Conservation (phyloP, 92 coral and sea anemone species). For the Diadumene lineata region DNA sequence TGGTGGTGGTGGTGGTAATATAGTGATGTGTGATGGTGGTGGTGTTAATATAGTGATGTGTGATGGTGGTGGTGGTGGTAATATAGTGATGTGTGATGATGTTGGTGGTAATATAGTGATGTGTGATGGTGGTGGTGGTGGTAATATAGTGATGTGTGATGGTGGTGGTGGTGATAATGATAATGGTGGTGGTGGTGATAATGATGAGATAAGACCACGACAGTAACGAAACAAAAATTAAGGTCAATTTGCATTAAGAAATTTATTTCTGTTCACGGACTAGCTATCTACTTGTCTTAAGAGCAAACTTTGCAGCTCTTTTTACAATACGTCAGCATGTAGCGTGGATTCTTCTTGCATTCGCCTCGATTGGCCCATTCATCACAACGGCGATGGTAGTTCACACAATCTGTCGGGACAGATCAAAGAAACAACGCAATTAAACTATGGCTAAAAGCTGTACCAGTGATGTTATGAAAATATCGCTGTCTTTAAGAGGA, state of each 20-base stretch:
- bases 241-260: neutral
- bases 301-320: conserved; percentile 17
- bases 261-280: neutral
- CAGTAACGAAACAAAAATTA: neutral
- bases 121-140: neutral
- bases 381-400: conserved; percentile 7
- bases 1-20: no score
- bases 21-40: no score
- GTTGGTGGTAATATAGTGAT: no score
- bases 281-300: neutral
- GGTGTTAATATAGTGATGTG: no score
- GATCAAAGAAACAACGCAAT: neutral
- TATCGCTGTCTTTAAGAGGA: no score
- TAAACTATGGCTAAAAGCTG: no score
- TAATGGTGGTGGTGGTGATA: neutral
- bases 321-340: conserved; percentile 8
- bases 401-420: conserved; percentile 1
- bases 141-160: neutral
- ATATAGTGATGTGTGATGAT: no score
- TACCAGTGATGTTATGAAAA: no score
- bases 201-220: neutral
- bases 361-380: conserved; percentile 30
- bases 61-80: no score
- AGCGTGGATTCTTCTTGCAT: conserved; percentile 9
- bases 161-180: neutral